Evolutionary conservation across 2,888 invertebrate genomes (phyloP).

Genomic region (Macropis europaea): DNA sequence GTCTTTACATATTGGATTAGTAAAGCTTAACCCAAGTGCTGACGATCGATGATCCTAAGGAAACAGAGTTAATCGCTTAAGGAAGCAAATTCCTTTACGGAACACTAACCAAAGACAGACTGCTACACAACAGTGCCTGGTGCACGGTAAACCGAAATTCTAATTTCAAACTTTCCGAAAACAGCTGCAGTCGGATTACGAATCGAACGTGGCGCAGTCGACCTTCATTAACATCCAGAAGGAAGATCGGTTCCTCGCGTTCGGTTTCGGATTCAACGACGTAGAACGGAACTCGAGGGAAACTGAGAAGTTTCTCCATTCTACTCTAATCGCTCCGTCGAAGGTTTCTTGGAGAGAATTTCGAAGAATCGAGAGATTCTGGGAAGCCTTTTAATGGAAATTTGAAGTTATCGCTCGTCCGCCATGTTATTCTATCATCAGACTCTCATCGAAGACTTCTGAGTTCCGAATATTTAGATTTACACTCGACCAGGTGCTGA

Average conservation of each 20-base stretch:
- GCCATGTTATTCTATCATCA: too few species aligned
- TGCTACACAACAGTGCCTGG: too few species aligned
- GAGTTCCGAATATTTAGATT: conserved; percentile 66
- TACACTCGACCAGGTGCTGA: too few species aligned
- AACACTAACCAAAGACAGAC: too few species aligned
- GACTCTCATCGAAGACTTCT: conserved; percentile 63
- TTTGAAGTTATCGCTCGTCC: conserved; percentile 63
- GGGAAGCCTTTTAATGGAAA: conserved; percentile 60
- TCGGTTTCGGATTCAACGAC: conserved; percentile 8
- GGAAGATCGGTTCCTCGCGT: background rate
- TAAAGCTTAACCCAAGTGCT: background rate
- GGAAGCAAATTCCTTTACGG: background rate
- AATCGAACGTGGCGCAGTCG: too few species aligned
- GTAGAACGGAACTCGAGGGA: conserved; percentile 1
- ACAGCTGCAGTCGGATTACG: background rate
- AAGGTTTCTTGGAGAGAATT: background rate
- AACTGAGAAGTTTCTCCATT: background rate
- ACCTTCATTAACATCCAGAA: conserved; percentile 1
- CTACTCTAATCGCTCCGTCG: background rate
- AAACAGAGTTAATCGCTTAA: background rate
- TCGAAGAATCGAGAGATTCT: conserved; percentile 32
- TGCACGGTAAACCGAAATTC: background rate
- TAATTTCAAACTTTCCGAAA: conserved; percentile 4
- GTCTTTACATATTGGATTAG: conserved; percentile 1
- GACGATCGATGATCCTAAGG: background rate